A percentile compares a stretch with the other conserved stretches of the same genome.
Evolutionary conservation across 2,113 vertebrate genomes (phyloP).

Genomic region (Phalacrocorax carbo): DNA sequence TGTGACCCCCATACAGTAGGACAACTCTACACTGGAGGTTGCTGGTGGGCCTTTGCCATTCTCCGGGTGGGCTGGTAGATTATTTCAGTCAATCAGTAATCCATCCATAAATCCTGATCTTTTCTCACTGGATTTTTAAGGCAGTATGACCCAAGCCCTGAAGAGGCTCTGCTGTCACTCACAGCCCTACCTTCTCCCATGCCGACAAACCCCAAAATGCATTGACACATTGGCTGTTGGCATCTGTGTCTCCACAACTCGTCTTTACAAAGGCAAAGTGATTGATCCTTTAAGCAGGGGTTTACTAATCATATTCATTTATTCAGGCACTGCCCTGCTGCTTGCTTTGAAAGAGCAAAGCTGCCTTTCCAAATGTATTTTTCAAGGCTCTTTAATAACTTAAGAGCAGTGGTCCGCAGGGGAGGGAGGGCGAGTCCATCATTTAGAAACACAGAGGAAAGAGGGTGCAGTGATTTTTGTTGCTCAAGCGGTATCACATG

Average conservation of each 20-base stretch:
- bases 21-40: background rate
- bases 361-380: constrained; percentile 28
- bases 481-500: background rate
- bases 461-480: constrained; percentile 10
- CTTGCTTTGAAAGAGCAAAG: background rate
- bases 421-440: background rate
- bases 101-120: background rate
- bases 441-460: background rate
- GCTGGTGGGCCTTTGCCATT: background rate
- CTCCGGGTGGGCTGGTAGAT: background rate
- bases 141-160: background rate
- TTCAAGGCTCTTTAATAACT: constrained; percentile 35
- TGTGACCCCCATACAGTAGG: background rate
- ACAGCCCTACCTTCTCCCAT: background rate
- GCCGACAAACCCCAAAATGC: background rate
- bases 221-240: background rate
- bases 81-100: background rate
- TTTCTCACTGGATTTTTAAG: constrained; percentile 29
- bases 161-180: background rate
- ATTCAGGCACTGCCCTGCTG: constrained; percentile 19
- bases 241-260: background rate
- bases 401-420: background rate
- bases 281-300: constrained; percentile 31
- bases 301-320: constrained; percentile 48
- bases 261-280: constrained; percentile 13